Base-by-base conservation (phyloP, 2,888 invertebrate genomes). In the Ypsolopha sequella region DNA sequence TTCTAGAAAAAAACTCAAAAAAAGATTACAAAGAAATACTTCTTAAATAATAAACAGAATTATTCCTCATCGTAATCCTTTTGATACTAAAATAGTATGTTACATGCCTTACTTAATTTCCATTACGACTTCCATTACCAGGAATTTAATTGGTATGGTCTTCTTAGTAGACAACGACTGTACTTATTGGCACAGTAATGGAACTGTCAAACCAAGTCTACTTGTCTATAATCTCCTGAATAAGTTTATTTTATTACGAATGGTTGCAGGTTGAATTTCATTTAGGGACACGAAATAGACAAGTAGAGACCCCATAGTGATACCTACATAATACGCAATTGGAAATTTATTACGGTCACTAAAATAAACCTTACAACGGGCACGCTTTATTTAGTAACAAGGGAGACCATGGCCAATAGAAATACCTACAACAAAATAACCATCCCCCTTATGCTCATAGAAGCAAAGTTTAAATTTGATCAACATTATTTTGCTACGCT, bases 341-440 rank as follows among this genome's bases (percentile, higher is more conserved):
- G 57, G 46, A 65, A 78, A 82, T 82, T 82, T 85, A 84, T 82
- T 77, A 80, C 74, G 74, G 76, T 74, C 64, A 51, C 60, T 65
- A 60, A 65, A 68, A 63, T 61, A 68, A 69, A 68, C 64, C 56
- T 62, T 66, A 71, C 70, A 65, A 70, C 56, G 58, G 56, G 60
- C 56, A 52, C 36, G 54, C 63, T 68, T 64, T 73, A 70, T 76
- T 78, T 62, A 58, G 54, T 57, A 63, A 68, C 64, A 67, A 73
- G 68, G 69, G 65, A 64, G 60, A 71, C 73, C 80, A 65, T 73
- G 61, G 58, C 77, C 67, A 77, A 80, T 73, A 71, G 59, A 64
- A 70, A 74, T 75, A 73, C 71, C 75, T 76, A 76, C 63, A 72
- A 68, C 50, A 46, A 52, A 50, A 50, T 47, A 46, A 46, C 45